A percentile compares a stretch with the other conserved stretches of the same genome.
Evolutionary conservation across 1,140 invertebrate genomes (phyloP).

Genomic region (Maconellicoccus hirsutus): DNA sequence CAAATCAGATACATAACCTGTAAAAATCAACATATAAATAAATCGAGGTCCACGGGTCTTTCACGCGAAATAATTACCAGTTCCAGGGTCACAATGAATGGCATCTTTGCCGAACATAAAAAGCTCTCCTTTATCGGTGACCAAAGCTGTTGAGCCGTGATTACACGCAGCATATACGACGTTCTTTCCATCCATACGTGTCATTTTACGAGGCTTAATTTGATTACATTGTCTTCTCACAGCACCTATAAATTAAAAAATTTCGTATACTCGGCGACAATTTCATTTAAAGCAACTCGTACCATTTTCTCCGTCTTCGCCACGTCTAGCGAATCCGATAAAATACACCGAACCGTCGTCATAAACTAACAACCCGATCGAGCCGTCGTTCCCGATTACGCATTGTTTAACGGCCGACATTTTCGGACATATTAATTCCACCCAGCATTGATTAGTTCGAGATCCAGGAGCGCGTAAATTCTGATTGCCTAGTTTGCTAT

Average conservation of each 20-base stretch:
- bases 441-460: slow-evolving; percentile 44
- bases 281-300: slow-evolving; percentile 26
- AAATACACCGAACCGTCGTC: slow-evolving; percentile 84
- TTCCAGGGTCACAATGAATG: slow-evolving; percentile 65
- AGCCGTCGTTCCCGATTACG: slow-evolving; percentile 83
- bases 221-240: slow-evolving; percentile 76
- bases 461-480: slow-evolving; percentile 36
- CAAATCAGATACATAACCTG: slow-evolving; percentile 55
- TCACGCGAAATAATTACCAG: slow-evolving; percentile 39
- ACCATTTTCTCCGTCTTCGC: slow-evolving; percentile 80
- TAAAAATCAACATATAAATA: slow-evolving; percentile 26
- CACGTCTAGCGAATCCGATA: slow-evolving; percentile 75
- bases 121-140: slow-evolving; percentile 76
- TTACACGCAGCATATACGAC: slow-evolving; percentile 79
- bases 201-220: slow-evolving; percentile 83
- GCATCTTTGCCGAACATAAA: slow-evolving; percentile 94
- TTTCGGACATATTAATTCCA: slow-evolving; percentile 63
- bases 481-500: slow-evolving; percentile 45
- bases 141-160: slow-evolving; percentile 84
- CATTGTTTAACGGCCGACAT: slow-evolving; percentile 62
- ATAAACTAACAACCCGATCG: slow-evolving; percentile 74
- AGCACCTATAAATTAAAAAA: slow-evolving; percentile 42
- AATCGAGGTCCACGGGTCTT: too few relatives aligned
- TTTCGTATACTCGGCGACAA: background rate
- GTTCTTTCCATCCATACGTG: slow-evolving; percentile 73